phyloP scores from a whole-genome alignment of 2,113 vertebrate species.

The Clarias batrachus region DNA sequence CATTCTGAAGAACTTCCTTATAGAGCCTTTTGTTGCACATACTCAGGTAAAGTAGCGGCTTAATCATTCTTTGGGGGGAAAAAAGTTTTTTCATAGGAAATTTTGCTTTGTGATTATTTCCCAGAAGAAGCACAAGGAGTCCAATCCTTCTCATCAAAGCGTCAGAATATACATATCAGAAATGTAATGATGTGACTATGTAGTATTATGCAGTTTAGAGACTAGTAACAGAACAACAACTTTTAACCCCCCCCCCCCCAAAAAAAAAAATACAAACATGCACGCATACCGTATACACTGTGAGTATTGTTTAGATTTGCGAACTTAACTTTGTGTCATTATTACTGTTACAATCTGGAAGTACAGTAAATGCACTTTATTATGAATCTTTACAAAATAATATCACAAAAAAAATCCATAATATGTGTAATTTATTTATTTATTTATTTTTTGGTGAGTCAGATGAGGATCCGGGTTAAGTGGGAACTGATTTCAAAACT shows the following conservation, averaged over 20 bases:
- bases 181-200: no score
- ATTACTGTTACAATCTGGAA: not conserved
- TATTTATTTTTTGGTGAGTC: no score
- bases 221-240: not conserved
- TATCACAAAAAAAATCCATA: no score
- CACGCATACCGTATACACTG: not conserved
- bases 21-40: conserved; percentile 93
- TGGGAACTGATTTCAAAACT: no score
- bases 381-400: not conserved
- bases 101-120: not conserved
- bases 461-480: no score
- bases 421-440: no score
- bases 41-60: conserved; percentile 78
- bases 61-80: not conserved
- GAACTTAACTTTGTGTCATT: not conserved
- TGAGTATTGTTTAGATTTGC: not conserved
- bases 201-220: not conserved
- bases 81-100: not conserved
- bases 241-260: not conserved
- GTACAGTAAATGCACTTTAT: not conserved
- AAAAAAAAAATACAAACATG: not conserved
- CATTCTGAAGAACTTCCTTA: conserved; percentile 94
- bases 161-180: not conserved
- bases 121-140: not conserved
- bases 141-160: not conserved